Conservation (phyloP, 2,797 vertebrate genomes). For the Channallabes apus region DNA sequence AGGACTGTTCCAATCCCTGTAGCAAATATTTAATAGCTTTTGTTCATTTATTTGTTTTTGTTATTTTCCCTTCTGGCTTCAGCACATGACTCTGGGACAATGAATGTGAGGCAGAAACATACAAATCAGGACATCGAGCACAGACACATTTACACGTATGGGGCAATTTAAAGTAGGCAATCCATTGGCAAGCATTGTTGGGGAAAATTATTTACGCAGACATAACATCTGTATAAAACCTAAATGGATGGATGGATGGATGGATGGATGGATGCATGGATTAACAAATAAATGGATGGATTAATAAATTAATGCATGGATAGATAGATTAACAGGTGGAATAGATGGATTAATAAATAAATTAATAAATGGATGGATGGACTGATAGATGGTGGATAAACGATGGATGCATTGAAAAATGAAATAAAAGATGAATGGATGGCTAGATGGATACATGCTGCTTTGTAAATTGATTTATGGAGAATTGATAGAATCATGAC, state of each 20-base stretch:
- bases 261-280: not conserved
- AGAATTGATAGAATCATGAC: no score
- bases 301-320: not conserved
- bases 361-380: not conserved
- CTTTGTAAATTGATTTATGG: not conserved
- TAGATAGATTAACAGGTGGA: not conserved
- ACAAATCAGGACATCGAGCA: not conserved
- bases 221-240: not conserved
- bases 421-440: not conserved
- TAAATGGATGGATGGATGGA: not conserved
- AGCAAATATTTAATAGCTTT: not conserved
- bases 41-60: not conserved
- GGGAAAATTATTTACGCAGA: not conserved
- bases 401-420: not conserved
- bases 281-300: not conserved
- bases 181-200: not conserved
- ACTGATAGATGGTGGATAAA: not conserved
- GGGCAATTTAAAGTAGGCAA: not conserved
- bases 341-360: not conserved
- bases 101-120: not conserved
- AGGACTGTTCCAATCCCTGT: not conserved
- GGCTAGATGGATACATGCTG: not conserved
- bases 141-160: not conserved
- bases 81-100: not conserved
- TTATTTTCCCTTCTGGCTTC: not conserved